Evolutionary conservation across 2,888 invertebrate genomes (phyloP).

Genomic region (Pemphredon lugubris): DNA sequence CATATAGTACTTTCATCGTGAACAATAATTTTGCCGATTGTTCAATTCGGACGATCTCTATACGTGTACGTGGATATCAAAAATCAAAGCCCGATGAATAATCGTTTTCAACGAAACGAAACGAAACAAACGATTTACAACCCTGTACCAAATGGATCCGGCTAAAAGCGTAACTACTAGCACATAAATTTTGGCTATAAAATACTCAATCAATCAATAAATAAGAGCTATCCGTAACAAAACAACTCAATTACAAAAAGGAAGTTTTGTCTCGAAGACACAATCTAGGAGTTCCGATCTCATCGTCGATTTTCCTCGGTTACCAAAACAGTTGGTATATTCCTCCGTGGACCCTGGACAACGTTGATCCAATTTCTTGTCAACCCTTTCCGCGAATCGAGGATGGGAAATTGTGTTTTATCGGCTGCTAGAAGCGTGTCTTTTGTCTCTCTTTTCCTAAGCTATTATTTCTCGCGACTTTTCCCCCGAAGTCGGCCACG

Average conservation of each 20-base stretch:
- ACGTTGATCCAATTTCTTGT: neutral
- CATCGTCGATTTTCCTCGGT: neutral
- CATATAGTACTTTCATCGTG: neutral
- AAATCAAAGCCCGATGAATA: neutral
- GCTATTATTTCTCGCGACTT: conserved; percentile 19
- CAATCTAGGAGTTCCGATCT: conserved; percentile 3
- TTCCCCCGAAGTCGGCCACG: neutral
- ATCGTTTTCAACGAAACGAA: conserved; percentile 2
- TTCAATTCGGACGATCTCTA: too few species aligned
- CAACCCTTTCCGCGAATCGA: neutral
- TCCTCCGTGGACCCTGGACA: neutral
- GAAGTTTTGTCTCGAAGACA: conserved; percentile 18
- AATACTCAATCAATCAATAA: conserved; percentile 32
- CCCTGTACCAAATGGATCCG: neutral
- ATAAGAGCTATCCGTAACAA: conserved; percentile 18
- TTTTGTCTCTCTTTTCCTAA: conserved; percentile 22
- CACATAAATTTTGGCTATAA: conserved; percentile 8
- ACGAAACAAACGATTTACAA: neutral
- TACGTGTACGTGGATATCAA: neutral
- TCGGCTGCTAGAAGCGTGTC: conserved; percentile 31
- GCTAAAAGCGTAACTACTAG: conserved; percentile 13
- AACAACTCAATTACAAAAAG: conserved; percentile 12
- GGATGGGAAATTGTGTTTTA: conserved; percentile 7
- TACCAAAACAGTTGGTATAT: neutral
- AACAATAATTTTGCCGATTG: neutral